A percentile compares a stretch with the other conserved stretches of the same genome.
Conservation (phyloP, 2,113 vertebrate species). For the Lycocorax pyrrhopterus region DNA sequence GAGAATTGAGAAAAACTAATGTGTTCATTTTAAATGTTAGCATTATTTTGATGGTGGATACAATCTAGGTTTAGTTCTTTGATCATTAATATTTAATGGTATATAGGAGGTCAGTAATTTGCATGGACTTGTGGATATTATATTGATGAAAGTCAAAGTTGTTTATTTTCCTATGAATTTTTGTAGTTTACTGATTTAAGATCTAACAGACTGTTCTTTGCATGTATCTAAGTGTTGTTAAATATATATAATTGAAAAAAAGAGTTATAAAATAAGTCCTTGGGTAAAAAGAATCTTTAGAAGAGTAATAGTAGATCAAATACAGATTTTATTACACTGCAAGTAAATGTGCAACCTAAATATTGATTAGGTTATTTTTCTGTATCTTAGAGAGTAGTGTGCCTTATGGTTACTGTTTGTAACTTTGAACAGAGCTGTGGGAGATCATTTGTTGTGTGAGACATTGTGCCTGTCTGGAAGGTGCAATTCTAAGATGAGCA, state of each 20-base stretch:
- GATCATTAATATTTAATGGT: background rate
- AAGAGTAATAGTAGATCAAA: background rate
- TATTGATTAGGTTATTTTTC: background rate
- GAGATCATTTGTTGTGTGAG: background rate
- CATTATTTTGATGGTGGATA: background rate
- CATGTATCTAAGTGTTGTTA: background rate
- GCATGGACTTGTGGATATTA: background rate
- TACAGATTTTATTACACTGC: background rate
- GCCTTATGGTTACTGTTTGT: background rate
- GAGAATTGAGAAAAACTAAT: background rate
- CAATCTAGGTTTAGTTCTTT: background rate
- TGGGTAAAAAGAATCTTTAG: background rate
- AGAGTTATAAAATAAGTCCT: background rate
- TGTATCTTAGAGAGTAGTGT: background rate
- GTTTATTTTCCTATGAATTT: background rate
- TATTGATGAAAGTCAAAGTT: background rate
- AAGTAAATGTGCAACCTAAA: background rate
- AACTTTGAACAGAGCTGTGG: background rate
- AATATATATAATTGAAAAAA: background rate
- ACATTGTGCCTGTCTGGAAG: background rate
- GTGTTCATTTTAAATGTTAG: background rate
- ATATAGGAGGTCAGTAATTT: background rate
- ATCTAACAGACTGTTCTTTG: background rate
- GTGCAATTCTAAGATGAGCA: background rate
- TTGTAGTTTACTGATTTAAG: background rate